phyloP scores from a whole-genome alignment of 2,888 invertebrate species.

The Diaperis boleti region DNA sequence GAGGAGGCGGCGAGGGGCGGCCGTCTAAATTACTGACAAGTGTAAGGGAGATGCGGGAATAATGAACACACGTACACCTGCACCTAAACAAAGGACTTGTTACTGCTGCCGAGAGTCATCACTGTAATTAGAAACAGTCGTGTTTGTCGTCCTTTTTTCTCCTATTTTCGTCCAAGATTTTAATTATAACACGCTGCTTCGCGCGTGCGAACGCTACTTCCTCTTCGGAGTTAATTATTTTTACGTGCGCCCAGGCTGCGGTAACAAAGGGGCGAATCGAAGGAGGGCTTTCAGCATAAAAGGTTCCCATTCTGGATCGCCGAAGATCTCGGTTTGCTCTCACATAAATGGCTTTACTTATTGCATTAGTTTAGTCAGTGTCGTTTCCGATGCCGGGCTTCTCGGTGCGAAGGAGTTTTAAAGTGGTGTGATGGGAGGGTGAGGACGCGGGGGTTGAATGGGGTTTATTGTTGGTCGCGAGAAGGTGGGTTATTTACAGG shows the following conservation, averaged over 20 bases:
- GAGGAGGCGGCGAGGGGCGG: conserved; percentile 68
- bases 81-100: conserved; percentile 47
- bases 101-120: conserved; percentile 47
- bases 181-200: conserved; percentile 39
- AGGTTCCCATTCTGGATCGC: conserved; percentile 58
- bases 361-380: conserved; percentile 60
- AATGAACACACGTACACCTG: conserved; percentile 65
- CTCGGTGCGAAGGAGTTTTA: conserved; percentile 36
- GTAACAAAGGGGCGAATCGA: not conserved
- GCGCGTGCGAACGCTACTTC: conserved; percentile 26
- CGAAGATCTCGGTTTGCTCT: conserved; percentile 60
- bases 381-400: conserved; percentile 44
- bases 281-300: conserved; percentile 54
- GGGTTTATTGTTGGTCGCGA: too few species aligned
- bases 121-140: conserved; percentile 48
- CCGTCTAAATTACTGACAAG: conserved; percentile 68
- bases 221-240: conserved; percentile 28
- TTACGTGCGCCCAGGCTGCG: not conserved
- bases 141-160: conserved; percentile 28
- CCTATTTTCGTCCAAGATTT: conserved; percentile 32
- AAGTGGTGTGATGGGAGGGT: conserved; percentile 35
- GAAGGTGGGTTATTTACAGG: too few species aligned
- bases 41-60: conserved; percentile 45
- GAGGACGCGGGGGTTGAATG: too few species aligned
- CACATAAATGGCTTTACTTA: conserved; percentile 60